Evolutionary conservation across 1,140 invertebrate genomes (phyloP), one percentile per base, ranked within the genome.

Genomic region (Drosophila melanogaster): DNA sequence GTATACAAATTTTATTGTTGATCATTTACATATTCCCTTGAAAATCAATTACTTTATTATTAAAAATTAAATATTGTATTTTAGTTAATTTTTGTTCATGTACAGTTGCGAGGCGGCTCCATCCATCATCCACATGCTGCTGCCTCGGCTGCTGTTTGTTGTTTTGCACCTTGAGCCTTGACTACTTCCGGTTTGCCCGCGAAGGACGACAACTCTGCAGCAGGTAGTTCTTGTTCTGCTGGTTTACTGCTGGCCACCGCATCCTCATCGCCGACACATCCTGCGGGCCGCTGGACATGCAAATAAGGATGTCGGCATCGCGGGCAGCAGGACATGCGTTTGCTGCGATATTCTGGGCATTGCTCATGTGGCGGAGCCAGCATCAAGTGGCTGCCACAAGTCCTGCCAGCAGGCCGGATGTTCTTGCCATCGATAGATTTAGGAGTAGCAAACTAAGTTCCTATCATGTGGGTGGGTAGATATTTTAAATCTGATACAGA

Each of bases 101-200:
- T 64, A 11, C 11, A 35, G 8, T 24, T 43, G n/a, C 22, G 59
- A 19, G 22, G 37, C 30, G 30, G 35, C 59, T 75, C 51, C 71
- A 77, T 73, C 46, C 81, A 86, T 81, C 77, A 86, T 77, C 72
- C 81, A 86, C 81, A 84, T 84, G 81, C 70, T 62, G 44, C 65
- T 67, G 65, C 33, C 40, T 41, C 35, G 24, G 49, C 67, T 50
- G 59, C 59, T 62, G 56, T 49, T 60, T 57, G 60, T 77, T 86
- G 79, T 70, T 74, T 86, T 87, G 81, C 81, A 86, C 81, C 81
- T 89, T 89, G 81, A 89, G 81, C 81, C 81, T 87, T 86, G 81
- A 76, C 81, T 81, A 86, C 83, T 86, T 86, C 81, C 81, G 81
- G 81, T 86, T 86, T 78, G 54, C 35, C 77, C 74, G 83, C 83